phyloP scores from a whole-genome alignment of 64 coral and sea anemone species.

The Anthopleura sola region DNA sequence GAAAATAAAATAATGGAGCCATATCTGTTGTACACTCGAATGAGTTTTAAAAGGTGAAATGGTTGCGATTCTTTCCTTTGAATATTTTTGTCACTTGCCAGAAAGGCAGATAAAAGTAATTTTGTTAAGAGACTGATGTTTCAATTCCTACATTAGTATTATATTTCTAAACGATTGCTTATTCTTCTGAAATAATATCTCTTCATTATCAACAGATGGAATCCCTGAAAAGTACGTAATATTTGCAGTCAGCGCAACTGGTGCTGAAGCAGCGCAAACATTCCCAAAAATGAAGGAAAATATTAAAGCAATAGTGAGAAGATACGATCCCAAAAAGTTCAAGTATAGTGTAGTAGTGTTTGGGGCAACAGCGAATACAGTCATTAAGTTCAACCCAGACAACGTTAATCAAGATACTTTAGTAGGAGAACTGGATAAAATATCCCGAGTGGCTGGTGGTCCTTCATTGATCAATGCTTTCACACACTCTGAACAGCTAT shows the following conservation, averaged over 20 bases:
- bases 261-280: background rate
- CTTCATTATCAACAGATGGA: constrained; percentile 5
- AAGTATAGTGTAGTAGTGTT: constrained; percentile 16
- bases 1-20: too few species aligned
- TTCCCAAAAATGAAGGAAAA: background rate
- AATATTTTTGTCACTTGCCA: too few species aligned
- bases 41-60: too few species aligned
- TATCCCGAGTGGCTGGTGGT: background rate
- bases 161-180: too few species aligned
- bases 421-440: background rate
- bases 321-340: constrained; percentile 16
- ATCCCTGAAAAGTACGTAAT: constrained; percentile 3
- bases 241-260: constrained; percentile 16
- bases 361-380: constrained; percentile 3
- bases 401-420: background rate
- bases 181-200: too few species aligned
- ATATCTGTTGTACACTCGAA: too few species aligned
- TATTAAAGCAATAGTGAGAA: background rate
- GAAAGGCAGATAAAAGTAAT: too few species aligned
- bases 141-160: too few species aligned
- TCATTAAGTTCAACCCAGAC: background rate
- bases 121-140: too few species aligned
- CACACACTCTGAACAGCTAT: background rate
- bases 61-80: too few species aligned
- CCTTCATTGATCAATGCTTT: background rate